Percentiles rank a stretch among this genome's conserved stretches.
phyloP scores from a whole-genome alignment of 2,888 invertebrate genomes.

The Choreutis nemorana region DNA sequence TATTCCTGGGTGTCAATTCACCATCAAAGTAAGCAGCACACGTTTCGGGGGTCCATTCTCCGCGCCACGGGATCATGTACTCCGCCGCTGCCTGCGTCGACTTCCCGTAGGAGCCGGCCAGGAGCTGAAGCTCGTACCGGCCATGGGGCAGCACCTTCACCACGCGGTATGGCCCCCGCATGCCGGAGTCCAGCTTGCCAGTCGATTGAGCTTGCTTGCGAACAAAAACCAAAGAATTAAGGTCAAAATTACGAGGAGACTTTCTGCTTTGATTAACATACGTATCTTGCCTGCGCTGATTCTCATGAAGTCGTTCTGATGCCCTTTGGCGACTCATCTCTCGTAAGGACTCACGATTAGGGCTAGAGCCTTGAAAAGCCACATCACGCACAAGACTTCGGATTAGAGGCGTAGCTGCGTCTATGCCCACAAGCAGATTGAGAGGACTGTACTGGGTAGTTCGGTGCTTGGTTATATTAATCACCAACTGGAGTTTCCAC shows the following conservation, averaged over 20 bases:
- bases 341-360: constrained; percentile 8
- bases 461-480: constrained; percentile 11
- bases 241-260: constrained; percentile 2
- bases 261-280: constrained; percentile 6
- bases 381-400: constrained; percentile 10
- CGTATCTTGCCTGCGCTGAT: constrained; percentile 7
- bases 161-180: constrained; percentile 11
- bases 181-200: constrained; percentile 8
- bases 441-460: constrained; percentile 11
- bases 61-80: no score
- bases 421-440: constrained; percentile 10
- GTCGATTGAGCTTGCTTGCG: constrained; percentile 7
- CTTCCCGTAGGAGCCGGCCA: constrained; percentile 10
- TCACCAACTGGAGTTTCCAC: constrained; percentile 10
- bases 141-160: constrained; percentile 7
- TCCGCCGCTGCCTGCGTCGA: no score
- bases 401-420: constrained; percentile 11
- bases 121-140: constrained; percentile 7
- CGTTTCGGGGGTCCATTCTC: no score
- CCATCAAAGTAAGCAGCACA: no score
- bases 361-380: constrained; percentile 3
- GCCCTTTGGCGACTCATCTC: constrained; percentile 5
- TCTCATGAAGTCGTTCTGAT: neutral
- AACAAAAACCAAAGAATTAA: constrained; percentile 7
- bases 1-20: no score